These are phyloP conservation scores for Drosophila albomicans DNA, from an alignment of 1,140 invertebrate species.

Conservation along the genomic window DNA sequence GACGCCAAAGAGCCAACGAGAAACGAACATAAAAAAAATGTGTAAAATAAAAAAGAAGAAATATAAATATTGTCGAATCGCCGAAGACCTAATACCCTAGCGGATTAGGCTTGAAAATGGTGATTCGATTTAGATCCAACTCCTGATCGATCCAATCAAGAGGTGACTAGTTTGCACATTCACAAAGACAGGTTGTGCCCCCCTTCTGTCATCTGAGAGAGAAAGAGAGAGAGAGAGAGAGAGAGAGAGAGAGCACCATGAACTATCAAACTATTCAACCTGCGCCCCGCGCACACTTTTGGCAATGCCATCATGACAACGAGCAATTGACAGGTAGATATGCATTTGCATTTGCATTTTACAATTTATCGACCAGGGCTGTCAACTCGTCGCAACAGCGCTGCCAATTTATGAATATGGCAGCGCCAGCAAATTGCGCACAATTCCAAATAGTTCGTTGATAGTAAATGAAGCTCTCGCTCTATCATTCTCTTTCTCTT, in stretches of 20 bases:
- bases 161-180: not conserved
- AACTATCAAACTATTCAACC: too few relatives aligned
- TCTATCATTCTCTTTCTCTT: too few relatives aligned
- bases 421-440: not conserved
- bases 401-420: constrained; percentile 1
- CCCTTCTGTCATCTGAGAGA: too few relatives aligned
- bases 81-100: constrained; percentile 1
- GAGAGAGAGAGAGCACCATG: too few relatives aligned
- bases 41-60: not conserved
- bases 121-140: not conserved
- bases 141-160: not conserved
- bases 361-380: not conserved
- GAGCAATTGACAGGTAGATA: constrained; percentile 4
- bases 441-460: not conserved
- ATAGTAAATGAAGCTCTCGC: not conserved
- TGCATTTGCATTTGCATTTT: not conserved
- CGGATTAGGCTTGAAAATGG: not conserved
- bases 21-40: constrained; percentile 21
- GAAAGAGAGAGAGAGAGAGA: too few relatives aligned
- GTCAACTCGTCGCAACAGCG: not conserved
- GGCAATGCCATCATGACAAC: not conserved
- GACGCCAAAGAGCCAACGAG: not conserved
- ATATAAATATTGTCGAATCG: not conserved
- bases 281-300: not conserved
- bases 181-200: too few relatives aligned